Conservation (phyloP, 2,888 invertebrate genomes). For the Leptopilina drosophilae region DNA sequence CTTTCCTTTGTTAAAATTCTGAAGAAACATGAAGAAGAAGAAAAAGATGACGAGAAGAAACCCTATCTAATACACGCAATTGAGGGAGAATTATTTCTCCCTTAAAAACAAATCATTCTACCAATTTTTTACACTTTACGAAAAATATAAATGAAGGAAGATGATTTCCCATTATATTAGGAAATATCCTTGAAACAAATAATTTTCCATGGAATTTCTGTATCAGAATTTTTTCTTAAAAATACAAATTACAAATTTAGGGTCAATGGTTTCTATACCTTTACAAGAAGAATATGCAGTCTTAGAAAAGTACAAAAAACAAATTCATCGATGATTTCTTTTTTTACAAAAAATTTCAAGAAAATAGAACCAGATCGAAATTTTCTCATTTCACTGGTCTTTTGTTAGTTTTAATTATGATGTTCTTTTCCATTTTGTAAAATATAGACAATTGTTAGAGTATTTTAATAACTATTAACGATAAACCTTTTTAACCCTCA, state of each 20-base stretch:
- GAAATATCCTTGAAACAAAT: no score
- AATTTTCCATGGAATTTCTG: not conserved
- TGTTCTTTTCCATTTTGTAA: not conserved
- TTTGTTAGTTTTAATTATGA: not conserved
- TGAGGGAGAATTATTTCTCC: no score
- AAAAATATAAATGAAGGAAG: no score
- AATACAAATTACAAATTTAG: slow-evolving; percentile 55
- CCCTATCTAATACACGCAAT: no score
- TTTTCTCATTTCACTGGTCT: not conserved
- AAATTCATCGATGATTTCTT: slow-evolving; percentile 45
- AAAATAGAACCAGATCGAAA: slow-evolving; percentile 22
- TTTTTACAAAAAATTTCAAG: not conserved
- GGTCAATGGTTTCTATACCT: slow-evolving; percentile 53
- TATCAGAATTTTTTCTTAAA: not conserved
- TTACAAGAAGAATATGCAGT: slow-evolving; percentile 67
- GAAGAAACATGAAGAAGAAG: no score
- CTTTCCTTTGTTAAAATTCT: no score
- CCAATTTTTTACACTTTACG: not conserved
- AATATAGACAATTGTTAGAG: slow-evolving; percentile 10
- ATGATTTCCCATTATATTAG: not conserved
- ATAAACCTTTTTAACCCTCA: slow-evolving; percentile 11
- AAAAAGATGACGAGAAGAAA: no score
- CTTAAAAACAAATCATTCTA: slow-evolving; percentile 2
- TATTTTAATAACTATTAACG: not conserved
- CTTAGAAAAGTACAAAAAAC: slow-evolving; percentile 74